Evolutionary conservation across 2,888 invertebrate species (phyloP).

Genomic region (Cinara cedri): DNA sequence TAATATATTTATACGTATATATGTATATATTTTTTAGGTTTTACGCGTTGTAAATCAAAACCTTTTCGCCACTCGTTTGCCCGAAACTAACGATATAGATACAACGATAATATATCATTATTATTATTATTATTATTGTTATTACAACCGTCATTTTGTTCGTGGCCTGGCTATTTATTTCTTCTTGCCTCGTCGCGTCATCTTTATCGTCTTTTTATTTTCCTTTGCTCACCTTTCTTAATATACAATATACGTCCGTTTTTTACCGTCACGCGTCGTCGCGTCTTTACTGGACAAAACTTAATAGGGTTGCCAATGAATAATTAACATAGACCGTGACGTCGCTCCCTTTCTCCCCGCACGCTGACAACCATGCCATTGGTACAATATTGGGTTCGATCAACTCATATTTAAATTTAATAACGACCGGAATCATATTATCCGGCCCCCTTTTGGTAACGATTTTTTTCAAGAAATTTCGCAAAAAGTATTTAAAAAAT

Average conservation of each 20-base stretch:
- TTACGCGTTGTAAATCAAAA: slow-evolving; percentile 26
- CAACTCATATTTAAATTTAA: too few species aligned
- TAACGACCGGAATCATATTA: too few species aligned
- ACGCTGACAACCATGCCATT: too few species aligned
- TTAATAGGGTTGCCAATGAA: too few species aligned
- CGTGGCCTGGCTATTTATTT: not conserved
- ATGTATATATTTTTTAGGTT: not conserved
- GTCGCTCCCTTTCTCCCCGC: too few species aligned
- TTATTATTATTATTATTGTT: not conserved
- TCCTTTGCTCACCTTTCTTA: not conserved
- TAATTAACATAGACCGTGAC: too few species aligned
- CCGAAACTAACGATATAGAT: slow-evolving; percentile 25
- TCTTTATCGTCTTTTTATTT: not conserved
- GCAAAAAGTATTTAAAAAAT: too few species aligned
- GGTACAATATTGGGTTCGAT: too few species aligned
- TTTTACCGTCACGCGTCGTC: not conserved
- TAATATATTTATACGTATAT: not conserved
- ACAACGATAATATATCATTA: not conserved
- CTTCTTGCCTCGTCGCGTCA: not conserved
- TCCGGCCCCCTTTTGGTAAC: too few species aligned
- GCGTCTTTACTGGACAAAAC: too few species aligned
- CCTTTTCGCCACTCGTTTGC: slow-evolving; percentile 42
- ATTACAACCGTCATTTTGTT: not conserved
- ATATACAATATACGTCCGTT: not conserved
- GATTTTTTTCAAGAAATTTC: too few species aligned